Evolutionary conservation across 1,140 invertebrate genomes (phyloP), one percentile per base, ranked within the genome.

Genomic region (Carcinoscorpius rotundicauda): DNA sequence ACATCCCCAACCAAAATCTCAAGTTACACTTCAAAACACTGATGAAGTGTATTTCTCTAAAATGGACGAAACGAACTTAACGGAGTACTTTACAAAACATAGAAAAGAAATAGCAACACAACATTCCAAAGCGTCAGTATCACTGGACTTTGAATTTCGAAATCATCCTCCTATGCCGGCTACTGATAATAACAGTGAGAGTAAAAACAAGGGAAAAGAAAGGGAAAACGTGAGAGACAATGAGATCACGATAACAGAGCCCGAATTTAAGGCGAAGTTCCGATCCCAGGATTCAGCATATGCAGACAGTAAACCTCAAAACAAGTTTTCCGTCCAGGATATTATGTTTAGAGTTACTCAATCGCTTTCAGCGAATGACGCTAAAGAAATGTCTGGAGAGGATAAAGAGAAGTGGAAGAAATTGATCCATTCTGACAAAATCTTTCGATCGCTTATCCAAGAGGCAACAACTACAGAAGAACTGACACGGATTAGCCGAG

Each of bases 11-110:
- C 29, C 29, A 29, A 70, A 68, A 60, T 87, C 89, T 0, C 88
- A 90, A 72, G 85, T 91, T 56, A 89, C 86, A 0, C 87, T 86
- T 0, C 90, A 93, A 74, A 83, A 88, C 4, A 89, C 93, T 0
- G 90, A 93, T 73, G 91, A 93, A 72, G 84, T 91, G 3, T 92
- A 88, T 76, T 77, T 91, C 48, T 82, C 88, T 58, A 94, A 91
- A 0, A 90, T 94, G 10, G 92, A 89, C 0, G 91, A 94, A 75
- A 92, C 91, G 76, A 69, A 71, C 60, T 71, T 89, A 0, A 88
- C 91, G 67, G 91, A 94, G 75, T 90, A 94, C 70, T 86, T 92
- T 50, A 91, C 65, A 73, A 82, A 88, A 51, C 88, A 89, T 72
- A 85, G 87, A 64, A 81, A 89, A 3, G 83, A 89, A 64, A 76